Base-by-base conservation (phyloP, 2,888 invertebrate genomes). In the Andrena bicolor region DNA sequence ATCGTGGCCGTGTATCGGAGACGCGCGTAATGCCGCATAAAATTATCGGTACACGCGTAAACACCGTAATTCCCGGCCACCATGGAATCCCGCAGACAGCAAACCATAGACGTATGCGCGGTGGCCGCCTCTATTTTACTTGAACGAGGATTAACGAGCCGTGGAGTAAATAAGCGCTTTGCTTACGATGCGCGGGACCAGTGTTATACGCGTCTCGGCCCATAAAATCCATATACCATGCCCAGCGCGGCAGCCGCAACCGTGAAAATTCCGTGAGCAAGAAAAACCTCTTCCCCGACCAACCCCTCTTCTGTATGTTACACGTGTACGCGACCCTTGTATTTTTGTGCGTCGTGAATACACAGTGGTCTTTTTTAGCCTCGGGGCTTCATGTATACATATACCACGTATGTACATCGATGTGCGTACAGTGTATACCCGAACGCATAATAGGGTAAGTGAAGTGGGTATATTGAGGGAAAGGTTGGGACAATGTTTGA, bases 121-220 rank as follows among this genome's bases (percentile, higher is more conserved):
- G 68, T 63, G 76, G 32, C 30, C 58, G 76, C 48, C 49, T 61
- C 49, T 76, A 77, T 70, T 83, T 88, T 88, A 83, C 83, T 78
- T 69, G 71, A 76, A 76, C 76, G 70, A 74, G 76, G 82, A 87
- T 88, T 87, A 87, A 87, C 83, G 88, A 86, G 81, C 80, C 87
- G 80, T 80, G 85, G 65, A 71, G 85, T 81, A 89, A 88, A 88
- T 87, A 87, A 87, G 85, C 82, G 83, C 81, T 88, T 82, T 77
- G 89, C 85, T 82, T 85, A 70, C 79, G 74, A 82, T 65, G 85
- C 85, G 80, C 76, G 63, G 65, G 73, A 28, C 70, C 66, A 61
- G 84, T 80, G 76, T 83, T 87, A 77, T 79, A 23, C 23, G 76
- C 76, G 87, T 71, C 61, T 35, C 63, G 76, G 72, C 77, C 82